Evolutionary conservation across 2,888 invertebrate species (phyloP), one percentile per base, ranked within the genome.

Genomic region (Arrhopalites spinosus): DNA sequence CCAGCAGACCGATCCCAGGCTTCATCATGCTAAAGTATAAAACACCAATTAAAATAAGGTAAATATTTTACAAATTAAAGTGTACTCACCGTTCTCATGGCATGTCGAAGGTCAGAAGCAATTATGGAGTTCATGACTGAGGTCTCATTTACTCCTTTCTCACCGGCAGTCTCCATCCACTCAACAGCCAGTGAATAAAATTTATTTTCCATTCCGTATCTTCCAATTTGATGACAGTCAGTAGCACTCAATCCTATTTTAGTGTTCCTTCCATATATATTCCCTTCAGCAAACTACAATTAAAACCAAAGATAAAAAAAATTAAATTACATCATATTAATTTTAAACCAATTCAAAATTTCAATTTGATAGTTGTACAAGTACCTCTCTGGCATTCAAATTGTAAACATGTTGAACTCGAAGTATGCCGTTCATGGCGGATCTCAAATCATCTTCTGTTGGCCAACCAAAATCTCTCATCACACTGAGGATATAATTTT

Each of bases 331-430:
- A 7, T 11, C 36, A 36, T 67, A 30, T n/a, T 43, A 20, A 8
- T 56, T 23, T 56, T 15, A 56, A 20, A 3, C 13, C 23, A 23
- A 23, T 15, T 56, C 13, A 56, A 7, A n/a, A 5, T 56, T 8
- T 5, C n/a, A 56, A 56, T 20, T 7, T 7, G 23, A 15, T 23
- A 56, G 36, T 36, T 1, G 20, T 43, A 13, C 25, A 13, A 30
- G 15, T 56, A 79, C 80, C n/a, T 76, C 56, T 15, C 73, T 30
- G 3, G 77, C 69, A 29, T 78, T 73, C 47, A 81, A 74, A 30
- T 79, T 78, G 43, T 81, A 73, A 0, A 75, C 76, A 36, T 78
- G 75, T 23, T 79, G 78, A 15, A 81, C 72, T 36, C 77, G 25
- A 27, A 81, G 75, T 15, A 81, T 68, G n/a, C 74, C 74, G 23